Evolutionary conservation across 2,797 vertebrate genomes (phyloP), one percentile per base, ranked within the genome.

Genomic region (Periparus ater): DNA sequence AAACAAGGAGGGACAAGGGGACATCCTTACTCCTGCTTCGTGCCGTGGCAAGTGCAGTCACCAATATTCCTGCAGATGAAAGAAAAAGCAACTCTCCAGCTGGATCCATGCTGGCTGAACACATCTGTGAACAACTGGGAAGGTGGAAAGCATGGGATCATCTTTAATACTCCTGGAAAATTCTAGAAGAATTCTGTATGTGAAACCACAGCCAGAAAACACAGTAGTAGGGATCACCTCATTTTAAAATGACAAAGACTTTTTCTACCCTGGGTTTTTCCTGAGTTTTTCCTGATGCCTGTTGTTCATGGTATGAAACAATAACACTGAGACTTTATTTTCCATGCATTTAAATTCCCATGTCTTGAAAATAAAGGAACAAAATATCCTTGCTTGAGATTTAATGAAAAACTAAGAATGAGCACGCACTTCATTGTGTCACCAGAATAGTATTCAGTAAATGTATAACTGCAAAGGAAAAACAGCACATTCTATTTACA

Each of bases 11-110:
- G 44, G 61, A 76, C 58, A 23, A 25, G 53, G 45, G 55, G 51
- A 81, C 71, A n/a, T 9, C 8, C 50, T 10, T 3, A 22, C 17
- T 66, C n/a, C 55, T 22, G 40, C 55, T 11, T 4, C 0, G 0
- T 22, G 32, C 7, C 44, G 32, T 2, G 1, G n/a, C 9, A 68
- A 14, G 20, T 2, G 7, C 18, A 20, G 54, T 29, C 22, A 7
- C 12, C 20, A 26, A 13, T 62, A 73, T 34, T 68, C 48, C 11
- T 62, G 40, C 20, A 82, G n/a, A 34, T 17, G 32, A 10, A 75
- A 76, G 51, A 27, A 51, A 89, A 78, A 82, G 6, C 23, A 80
- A 11, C 38, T 88, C 61, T 27, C 38, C 83, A 45, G 50, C 30
- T 47, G 27, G 26, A 84, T 50, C 34, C 13, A 18, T 2, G 2